A percentile compares a stretch with the other conserved stretches of the same genome.
Conservation (phyloP, 53 echinoderm and acorn worm species). For the Stichopus horrens region DNA sequence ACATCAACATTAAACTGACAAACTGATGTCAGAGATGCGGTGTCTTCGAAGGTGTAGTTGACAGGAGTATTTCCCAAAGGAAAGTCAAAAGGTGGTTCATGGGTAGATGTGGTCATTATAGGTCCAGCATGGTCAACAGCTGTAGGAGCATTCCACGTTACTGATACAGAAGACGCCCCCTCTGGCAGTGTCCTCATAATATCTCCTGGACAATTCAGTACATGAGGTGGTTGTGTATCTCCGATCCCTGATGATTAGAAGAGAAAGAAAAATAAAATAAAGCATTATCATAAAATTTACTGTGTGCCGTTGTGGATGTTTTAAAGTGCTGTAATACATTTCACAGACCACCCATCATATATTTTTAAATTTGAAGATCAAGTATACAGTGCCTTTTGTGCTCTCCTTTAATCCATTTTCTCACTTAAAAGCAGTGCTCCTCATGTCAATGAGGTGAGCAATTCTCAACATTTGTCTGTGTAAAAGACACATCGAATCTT, state of each 20-base stretch:
- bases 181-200: slow-evolving; percentile 34
- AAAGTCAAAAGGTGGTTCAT: slow-evolving; percentile 47
- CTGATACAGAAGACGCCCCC: slow-evolving; percentile 25
- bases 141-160: slow-evolving; percentile 56
- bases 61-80: slow-evolving; percentile 55
- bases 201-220: slow-evolving; percentile 58
- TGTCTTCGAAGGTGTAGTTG: slow-evolving; percentile 64
- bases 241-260: neutral
- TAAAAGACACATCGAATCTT: too few species aligned
- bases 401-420: too few species aligned
- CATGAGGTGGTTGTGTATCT: slow-evolving; percentile 52
- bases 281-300: too few species aligned
- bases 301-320: too few species aligned
- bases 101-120: slow-evolving; percentile 1
- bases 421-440: too few species aligned
- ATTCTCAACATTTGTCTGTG: too few species aligned
- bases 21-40: slow-evolving; percentile 35
- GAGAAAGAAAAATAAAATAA: too few species aligned
- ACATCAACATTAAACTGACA: slow-evolving; percentile 69
- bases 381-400: too few species aligned
- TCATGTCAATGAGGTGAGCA: too few species aligned
- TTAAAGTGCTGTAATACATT: too few species aligned
- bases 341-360: too few species aligned
- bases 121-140: slow-evolving; percentile 64
- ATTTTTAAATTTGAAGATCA: too few species aligned